Evolutionary conservation across 2,113 vertebrate species (phyloP), one percentile per base, ranked within the genome.

Genomic region (Menidia beryllina): DNA sequence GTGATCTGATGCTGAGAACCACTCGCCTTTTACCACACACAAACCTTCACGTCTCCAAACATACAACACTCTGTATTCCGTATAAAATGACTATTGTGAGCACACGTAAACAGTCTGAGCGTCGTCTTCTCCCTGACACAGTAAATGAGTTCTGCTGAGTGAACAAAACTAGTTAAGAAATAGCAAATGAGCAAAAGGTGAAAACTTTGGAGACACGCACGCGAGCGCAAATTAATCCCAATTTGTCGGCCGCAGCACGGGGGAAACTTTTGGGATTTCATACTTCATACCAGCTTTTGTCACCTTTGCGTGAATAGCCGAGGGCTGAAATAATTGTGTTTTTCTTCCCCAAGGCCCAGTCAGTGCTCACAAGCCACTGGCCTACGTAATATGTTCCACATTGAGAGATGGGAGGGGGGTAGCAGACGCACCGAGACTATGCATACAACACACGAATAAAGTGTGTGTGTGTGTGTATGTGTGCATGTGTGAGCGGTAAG

Each of bases 221-320:
- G 88, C 89, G 57, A 85, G 83, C 52, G 41, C 85, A 89, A 90
- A 92, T 92, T 92, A 93, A 93, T 91, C 91, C 90, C 83, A 89
- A 90, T 91, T 91, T 92, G 90, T 86, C 81, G 69, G 79, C 81
- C 82, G 72, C 82, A 25, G 81, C 85, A 76, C 63, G 75, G 72
- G 85, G 85, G 81, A 89, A 91, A 93, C 91, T 91, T 88, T 91
- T 74, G 83, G 89, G 91, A 93, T 93, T 92, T 91, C 91, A 91
- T 93, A 91, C 91, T 92, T 91, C 89, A 92, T 91, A 91, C 91
- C 89, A 92, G 91, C 93, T 94, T 94, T 92, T 91, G 90, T 91
- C 87, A 89, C 88, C 92, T 91, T 86, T 88, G 85, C 89, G 89
- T 92, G 90, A 91, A 92, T 90, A 90, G 89, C 89, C 66, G 77